Conservation (phyloP, 2,113 vertebrate species). For the Cephalophus harveyi region DNA sequence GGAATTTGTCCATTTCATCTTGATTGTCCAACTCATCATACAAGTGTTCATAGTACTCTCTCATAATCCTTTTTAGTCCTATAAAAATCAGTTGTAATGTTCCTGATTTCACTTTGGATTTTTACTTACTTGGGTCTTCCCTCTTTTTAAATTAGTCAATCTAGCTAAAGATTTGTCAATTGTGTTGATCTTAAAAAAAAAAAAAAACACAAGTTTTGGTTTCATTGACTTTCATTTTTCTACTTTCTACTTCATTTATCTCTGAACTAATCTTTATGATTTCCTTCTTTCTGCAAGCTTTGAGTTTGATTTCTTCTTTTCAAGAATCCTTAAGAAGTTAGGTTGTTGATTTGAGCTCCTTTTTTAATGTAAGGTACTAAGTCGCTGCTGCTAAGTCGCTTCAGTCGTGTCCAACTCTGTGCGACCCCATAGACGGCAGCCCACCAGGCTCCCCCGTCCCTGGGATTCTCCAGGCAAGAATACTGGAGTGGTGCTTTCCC, state of each 20-base stretch:
- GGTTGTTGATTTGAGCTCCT: not conserved
- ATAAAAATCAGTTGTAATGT: not conserved
- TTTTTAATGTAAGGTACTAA: not conserved
- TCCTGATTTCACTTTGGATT: not conserved
- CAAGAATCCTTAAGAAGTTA: not conserved
- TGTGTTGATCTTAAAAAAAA: not conserved
- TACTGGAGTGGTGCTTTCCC: not conserved
- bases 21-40: not conserved
- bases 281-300: not conserved
- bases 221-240: not conserved
- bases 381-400: no score
- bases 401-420: no score
- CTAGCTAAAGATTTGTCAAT: not conserved
- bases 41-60: not conserved
- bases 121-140: not conserved
- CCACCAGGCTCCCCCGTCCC: no score
- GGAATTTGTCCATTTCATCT: not conserved
- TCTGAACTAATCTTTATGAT: not conserved
- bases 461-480: no score
- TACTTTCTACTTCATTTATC: not conserved
- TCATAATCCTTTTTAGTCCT: not conserved
- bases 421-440: no score
- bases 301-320: not conserved
- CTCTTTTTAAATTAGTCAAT: not conserved
- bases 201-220: not conserved